Conservation (phyloP, 2,113 vertebrate species). For the Montifringilla adamsi region DNA sequence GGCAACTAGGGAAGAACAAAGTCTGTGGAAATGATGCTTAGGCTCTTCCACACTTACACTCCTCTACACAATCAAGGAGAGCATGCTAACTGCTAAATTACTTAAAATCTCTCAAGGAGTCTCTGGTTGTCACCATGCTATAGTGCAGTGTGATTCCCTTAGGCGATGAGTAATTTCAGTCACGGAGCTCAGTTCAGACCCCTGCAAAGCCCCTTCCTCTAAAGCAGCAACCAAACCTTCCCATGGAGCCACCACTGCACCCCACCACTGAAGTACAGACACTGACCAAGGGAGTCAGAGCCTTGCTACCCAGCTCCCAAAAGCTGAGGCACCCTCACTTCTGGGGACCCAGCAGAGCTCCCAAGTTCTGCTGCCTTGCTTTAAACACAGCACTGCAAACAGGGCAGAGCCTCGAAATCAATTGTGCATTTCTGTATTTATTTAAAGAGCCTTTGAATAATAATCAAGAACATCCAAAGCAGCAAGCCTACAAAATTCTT, state of each 20-base stretch:
- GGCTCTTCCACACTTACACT: not conserved
- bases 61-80: not conserved
- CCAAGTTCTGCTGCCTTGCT: not conserved
- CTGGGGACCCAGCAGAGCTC: not conserved
- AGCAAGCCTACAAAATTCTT: not conserved
- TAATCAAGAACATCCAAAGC: not conserved
- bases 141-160: not conserved
- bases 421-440: not conserved
- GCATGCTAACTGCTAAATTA: not conserved
- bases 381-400: not conserved
- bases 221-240: not conserved
- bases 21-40: not conserved
- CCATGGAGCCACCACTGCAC: fast-evolving
- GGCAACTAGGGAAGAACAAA: not conserved
- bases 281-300: not conserved
- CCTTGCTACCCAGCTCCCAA: not conserved
- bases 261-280: not conserved
- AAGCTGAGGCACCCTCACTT: not conserved
- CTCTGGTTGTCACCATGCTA: not conserved
- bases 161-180: not conserved
- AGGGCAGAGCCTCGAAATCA: not conserved
- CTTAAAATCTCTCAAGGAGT: not conserved
- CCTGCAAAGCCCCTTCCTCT: not conserved
- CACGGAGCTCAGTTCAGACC: not conserved
- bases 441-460: not conserved